Evolutionary conservation across 2,797 vertebrate species (phyloP).

Genomic region (Dryobates pubescens): DNA sequence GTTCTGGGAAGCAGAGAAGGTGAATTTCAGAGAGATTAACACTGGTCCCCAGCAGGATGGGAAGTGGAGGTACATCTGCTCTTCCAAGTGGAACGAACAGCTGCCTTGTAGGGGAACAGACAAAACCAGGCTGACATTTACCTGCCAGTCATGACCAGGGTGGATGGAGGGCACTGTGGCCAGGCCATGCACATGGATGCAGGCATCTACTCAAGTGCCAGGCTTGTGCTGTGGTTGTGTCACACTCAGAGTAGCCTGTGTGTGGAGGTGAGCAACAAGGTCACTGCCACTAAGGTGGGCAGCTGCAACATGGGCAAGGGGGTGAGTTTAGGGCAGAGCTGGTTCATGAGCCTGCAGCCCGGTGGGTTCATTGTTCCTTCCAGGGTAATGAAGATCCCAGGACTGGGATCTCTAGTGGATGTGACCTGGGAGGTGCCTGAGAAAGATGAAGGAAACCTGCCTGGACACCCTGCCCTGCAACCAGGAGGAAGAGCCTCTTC

Average conservation of each 20-base stretch:
- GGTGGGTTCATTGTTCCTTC: not conserved
- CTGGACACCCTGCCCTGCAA: not conserved
- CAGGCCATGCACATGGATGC: not conserved
- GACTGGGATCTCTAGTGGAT: not conserved
- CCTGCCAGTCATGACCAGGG: not conserved
- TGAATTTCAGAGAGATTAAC: constrained; percentile 67
- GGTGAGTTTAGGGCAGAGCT: not conserved
- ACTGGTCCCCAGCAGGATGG: not conserved
- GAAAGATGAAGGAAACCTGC: not conserved
- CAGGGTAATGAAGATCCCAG: not conserved
- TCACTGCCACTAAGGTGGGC: not conserved
- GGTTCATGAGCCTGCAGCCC: not conserved
- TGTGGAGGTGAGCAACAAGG: not conserved
- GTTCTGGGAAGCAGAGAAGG: not conserved
- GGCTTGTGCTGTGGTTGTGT: accelerated
- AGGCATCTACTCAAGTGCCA: accelerated
- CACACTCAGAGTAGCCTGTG: not conserved
- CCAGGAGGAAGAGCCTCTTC: not conserved
- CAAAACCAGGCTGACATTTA: constrained; percentile 67
- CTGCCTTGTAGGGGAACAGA: not conserved
- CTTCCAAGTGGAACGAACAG: constrained; percentile 27
- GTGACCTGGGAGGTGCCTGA: accelerated
- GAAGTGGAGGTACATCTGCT: constrained; percentile 55
- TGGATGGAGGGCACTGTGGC: accelerated
- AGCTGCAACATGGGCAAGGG: not conserved